These are phyloP conservation scores for Heteromurus nitidus DNA, from an alignment of 2,888 invertebrate species.

Conservation along the genomic window DNA sequence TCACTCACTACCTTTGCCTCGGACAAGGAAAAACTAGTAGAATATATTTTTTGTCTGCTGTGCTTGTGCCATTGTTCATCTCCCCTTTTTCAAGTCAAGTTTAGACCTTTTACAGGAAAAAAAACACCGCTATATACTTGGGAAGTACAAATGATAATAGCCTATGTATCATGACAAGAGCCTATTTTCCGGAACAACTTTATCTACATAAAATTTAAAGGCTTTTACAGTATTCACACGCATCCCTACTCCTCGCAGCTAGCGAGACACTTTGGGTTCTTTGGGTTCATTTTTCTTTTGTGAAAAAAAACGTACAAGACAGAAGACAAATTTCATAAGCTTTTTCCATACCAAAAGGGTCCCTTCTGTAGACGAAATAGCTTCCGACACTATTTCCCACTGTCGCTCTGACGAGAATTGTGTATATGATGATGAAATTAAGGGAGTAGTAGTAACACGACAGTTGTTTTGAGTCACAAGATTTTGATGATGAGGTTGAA, in stretches of 20 bases:
- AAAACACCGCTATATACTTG: background rate
- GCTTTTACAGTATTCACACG: constrained; percentile 1
- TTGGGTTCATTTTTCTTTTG: background rate
- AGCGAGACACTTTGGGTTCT: too few species aligned
- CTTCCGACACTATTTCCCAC: constrained; percentile 37
- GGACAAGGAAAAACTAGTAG: background rate
- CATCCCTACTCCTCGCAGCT: background rate
- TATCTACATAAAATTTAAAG: constrained; percentile 51
- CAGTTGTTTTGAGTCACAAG: constrained; percentile 31
- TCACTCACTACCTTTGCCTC: background rate
- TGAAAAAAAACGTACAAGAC: background rate
- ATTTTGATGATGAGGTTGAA: constrained; percentile 30
- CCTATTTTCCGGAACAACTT: constrained; percentile 51
- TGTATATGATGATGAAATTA: constrained; percentile 18
- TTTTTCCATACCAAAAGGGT: constrained; percentile 53
- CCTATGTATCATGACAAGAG: constrained; percentile 43
- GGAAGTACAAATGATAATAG: constrained; percentile 35
- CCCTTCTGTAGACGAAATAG: constrained; percentile 50
- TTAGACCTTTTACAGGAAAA: constrained; percentile 19
- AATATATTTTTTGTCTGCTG: background rate
- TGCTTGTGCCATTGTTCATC: background rate
- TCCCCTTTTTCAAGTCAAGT: constrained; percentile 19
- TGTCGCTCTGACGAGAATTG: constrained; percentile 24
- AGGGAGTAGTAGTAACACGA: constrained; percentile 10
- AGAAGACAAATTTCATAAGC: background rate